Evolutionary conservation across 1,140 invertebrate genomes (phyloP), one percentile per base, ranked within the genome.

Genomic region (Hylaeus anthracinus): DNA sequence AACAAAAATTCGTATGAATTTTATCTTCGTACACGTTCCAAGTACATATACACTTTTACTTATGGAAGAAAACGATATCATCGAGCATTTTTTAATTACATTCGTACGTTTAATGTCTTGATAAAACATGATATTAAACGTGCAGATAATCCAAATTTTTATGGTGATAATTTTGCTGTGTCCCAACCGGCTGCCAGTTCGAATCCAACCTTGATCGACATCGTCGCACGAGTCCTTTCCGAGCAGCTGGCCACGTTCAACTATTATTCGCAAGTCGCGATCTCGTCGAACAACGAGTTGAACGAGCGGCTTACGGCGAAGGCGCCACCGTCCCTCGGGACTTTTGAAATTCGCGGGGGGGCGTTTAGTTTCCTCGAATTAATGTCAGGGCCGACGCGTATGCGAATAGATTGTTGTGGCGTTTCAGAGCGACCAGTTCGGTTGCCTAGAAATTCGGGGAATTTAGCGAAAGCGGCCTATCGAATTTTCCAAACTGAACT

Each of bases 271-370:
- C 75, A 3, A 26, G n/a, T 43, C 10, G 37, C 48, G 67, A 71
- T 78, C 67, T 63, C 58, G 37, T 2, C 76, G 67, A 51, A 61
- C 53, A 72, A 79, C 70, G n/a, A 15, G 51, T 12, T 12, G 9
- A 43, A 56, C n/a, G 53, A 56, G 63, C 15, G 58, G 43, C 55
- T 1, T 6, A 39, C 41, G 55, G 2, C 71, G 41, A 4, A 51
- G 65, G 69, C 60, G 76, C 76, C 76, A 55, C 12, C 45, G 58
- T 37, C 43, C 48, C 45, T n/a, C n/a, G 15, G 15, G 15, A 61
- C 75, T 70, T 60, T 41, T 71, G 43, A 51, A 77, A 77, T 60
- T 71, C 43, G n/a, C 15, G 41, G 4, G 41, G 12, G 51, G 5
- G 26, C 48, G n/a, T 10, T 45, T 3, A 9, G 15, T 58, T 26